Evolutionary conservation across 2,113 vertebrate species (phyloP).

Genomic region (Artemisiospiza belli): DNA sequence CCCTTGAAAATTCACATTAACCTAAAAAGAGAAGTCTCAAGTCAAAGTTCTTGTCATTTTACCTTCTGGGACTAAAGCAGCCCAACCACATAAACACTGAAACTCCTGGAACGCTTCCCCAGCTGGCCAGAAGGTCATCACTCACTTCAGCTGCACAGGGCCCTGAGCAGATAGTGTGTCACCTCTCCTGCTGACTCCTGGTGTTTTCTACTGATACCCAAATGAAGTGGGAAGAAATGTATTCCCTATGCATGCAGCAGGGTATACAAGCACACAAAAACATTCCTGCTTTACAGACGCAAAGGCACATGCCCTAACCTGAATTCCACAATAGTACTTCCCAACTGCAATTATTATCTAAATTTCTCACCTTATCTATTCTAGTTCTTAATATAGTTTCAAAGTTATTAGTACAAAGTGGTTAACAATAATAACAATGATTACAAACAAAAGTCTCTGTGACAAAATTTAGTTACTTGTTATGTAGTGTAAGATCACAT

Average conservation of each 20-base stretch:
- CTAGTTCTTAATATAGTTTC: neutral
- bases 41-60: neutral
- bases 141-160: neutral
- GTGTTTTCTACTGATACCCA: neutral
- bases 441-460: neutral
- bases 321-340: neutral
- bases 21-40: neutral
- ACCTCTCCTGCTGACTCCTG: neutral
- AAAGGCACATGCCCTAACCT: neutral
- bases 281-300: neutral
- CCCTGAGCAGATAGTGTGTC: neutral
- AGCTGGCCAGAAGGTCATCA: neutral
- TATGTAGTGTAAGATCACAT: neutral
- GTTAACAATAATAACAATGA: neutral
- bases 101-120: neutral
- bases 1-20: neutral
- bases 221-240: neutral
- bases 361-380: neutral
- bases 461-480: neutral
- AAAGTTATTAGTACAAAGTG: neutral
- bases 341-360: neutral
- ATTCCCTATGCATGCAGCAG: rapidly evolving
- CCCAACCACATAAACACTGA: neutral
- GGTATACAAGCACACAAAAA: neutral
- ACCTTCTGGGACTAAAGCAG: neutral